Evolutionary conservation across 2,113 vertebrate species (phyloP).

Genomic region (Oryzias javanicus): DNA sequence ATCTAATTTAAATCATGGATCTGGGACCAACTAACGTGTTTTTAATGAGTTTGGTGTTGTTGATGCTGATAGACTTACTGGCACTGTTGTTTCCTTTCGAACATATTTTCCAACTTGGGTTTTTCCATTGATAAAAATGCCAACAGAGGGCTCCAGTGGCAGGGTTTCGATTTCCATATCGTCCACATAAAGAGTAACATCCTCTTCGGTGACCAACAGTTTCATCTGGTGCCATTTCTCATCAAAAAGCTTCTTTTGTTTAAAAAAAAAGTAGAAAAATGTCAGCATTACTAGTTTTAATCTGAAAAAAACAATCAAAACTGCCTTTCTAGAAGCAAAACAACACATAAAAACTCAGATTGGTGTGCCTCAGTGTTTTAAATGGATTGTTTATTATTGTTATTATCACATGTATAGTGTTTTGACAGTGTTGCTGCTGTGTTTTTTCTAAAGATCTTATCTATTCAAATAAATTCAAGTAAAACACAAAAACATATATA

Average conservation of each 20-base stretch:
- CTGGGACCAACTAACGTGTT: conserved; percentile 14
- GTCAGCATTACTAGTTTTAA: neutral
- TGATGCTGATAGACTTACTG: conserved; percentile 75
- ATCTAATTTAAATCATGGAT: conserved; percentile 34
- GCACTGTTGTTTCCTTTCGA: conserved; percentile 91
- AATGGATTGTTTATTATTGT: too few relatives aligned
- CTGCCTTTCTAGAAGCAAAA: neutral
- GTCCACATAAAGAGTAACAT: conserved; percentile 89
- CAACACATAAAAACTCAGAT: too few relatives aligned
- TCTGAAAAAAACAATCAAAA: neutral
- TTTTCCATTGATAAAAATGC: conserved; percentile 93
- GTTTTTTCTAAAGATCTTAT: too few relatives aligned
- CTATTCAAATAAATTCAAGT: too few relatives aligned
- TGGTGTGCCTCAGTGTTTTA: too few relatives aligned
- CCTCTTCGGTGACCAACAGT: conserved; percentile 90
- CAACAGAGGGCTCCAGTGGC: conserved; percentile 84
- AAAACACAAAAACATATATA: too few relatives aligned
- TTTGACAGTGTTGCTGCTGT: too few relatives aligned
- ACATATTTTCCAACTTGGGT: conserved; percentile 96
- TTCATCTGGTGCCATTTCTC: conserved; percentile 94
- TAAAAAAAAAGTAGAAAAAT: conserved; percentile 18
- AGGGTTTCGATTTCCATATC: conserved; percentile 85
- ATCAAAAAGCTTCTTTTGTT: conserved; percentile 85
- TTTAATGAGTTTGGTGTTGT: conserved; percentile 17
- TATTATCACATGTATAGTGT: too few relatives aligned